These are phyloP conservation scores for Stenopsyche tienmushanensis DNA, from an alignment of 1,140 invertebrate species.

Conservation along the genomic window DNA sequence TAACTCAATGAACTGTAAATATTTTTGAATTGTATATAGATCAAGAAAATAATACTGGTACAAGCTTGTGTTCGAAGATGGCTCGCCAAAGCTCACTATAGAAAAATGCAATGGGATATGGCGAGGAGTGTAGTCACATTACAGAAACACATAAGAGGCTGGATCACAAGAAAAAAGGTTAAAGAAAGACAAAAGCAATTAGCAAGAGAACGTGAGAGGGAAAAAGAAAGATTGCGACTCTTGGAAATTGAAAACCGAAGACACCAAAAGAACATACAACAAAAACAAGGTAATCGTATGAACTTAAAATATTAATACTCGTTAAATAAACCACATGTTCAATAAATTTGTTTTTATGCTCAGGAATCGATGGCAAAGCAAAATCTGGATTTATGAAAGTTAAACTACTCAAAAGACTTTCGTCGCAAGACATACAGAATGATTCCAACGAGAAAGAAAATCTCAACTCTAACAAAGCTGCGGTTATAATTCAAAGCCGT, in stretches of 20 bases:
- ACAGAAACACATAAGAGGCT: constrained; percentile 67
- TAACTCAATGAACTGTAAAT: too few species aligned
- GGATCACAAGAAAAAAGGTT: constrained; percentile 59
- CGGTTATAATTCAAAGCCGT: constrained; percentile 68
- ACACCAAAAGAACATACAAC: constrained; percentile 49
- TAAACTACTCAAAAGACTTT: constrained; percentile 49
- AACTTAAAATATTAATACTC: too few species aligned
- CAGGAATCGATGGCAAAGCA: constrained; percentile 44
- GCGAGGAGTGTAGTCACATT: constrained; percentile 66
- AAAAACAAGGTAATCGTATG: too few species aligned
- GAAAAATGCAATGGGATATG: constrained; percentile 61
- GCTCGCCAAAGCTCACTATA: constrained; percentile 63
- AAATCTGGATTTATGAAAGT: constrained; percentile 52
- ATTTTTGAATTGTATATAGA: constrained; percentile 53
- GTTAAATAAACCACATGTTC: too few species aligned
- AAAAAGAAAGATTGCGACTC: constrained; percentile 43
- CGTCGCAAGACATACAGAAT: constrained; percentile 44
- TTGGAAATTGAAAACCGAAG: constrained; percentile 48
- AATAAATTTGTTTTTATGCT: background rate
- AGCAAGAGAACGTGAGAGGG: constrained; percentile 50
- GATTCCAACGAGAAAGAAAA: constrained; percentile 51
- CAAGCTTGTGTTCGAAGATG: constrained; percentile 73
- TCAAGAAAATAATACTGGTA: constrained; percentile 68
- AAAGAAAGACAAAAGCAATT: constrained; percentile 51
- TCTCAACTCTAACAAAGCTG: constrained; percentile 59